Percentiles rank a stretch among this genome's conserved stretches.
Evolutionary conservation across 2,888 invertebrate genomes (phyloP).

Genomic region (Bellardia bayeri): DNA sequence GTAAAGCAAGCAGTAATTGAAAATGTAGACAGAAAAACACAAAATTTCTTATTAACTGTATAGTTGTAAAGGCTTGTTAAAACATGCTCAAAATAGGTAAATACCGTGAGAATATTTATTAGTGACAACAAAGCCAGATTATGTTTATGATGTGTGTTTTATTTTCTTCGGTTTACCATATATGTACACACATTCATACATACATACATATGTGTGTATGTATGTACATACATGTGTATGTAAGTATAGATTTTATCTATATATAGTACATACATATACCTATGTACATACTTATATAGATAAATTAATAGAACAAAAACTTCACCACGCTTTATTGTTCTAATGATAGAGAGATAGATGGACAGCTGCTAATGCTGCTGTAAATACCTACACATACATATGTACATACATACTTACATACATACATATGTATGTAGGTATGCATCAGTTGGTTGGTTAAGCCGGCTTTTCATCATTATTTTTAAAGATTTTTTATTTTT

Average conservation of each 20-base stretch:
- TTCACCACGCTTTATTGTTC: not conserved
- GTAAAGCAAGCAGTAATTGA: constrained; percentile 17
- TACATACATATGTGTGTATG: not conserved
- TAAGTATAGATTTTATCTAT: no score
- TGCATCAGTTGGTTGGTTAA: not conserved
- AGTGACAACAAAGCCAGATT: not conserved
- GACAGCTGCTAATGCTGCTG: not conserved
- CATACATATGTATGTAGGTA: not conserved
- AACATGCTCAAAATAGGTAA: constrained; percentile 48
- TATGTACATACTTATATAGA: not conserved
- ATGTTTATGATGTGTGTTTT: not conserved
- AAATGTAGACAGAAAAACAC: constrained; percentile 3
- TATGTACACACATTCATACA: not conserved
- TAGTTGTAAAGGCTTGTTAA: constrained; percentile 55
- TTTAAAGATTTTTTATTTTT: constrained; percentile 32
- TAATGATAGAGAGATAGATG: not conserved
- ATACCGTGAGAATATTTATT: constrained; percentile 62
- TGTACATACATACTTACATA: no score
- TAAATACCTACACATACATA: not conserved
- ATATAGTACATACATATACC: no score
- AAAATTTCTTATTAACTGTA: constrained; percentile 46
- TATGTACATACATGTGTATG: no score
- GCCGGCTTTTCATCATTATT: constrained; percentile 39
- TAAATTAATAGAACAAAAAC: constrained; percentile 27
- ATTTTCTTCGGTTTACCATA: not conserved